Percentiles rank a stretch among this genome's conserved stretches.
phyloP scores from a whole-genome alignment of 2,797 vertebrate species.

The Oreochromis mossambicus region DNA sequence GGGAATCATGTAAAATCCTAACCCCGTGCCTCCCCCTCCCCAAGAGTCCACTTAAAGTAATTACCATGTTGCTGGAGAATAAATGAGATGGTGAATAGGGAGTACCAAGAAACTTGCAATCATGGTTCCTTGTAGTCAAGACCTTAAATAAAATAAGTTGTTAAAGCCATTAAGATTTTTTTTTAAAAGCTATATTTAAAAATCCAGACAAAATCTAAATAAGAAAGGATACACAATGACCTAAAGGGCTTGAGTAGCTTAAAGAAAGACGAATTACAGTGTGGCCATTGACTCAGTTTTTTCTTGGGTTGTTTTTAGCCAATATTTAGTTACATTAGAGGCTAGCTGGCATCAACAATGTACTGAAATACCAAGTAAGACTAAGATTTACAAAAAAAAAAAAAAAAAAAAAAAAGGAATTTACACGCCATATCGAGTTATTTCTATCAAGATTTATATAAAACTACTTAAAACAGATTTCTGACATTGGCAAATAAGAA shows the following conservation, averaged over 20 bases:
- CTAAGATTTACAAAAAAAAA: fast-evolving
- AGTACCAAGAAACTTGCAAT: constrained; percentile 23
- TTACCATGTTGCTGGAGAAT: constrained; percentile 45
- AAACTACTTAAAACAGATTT: neutral
- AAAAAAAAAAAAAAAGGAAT: fast-evolving
- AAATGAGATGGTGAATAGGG: constrained; percentile 23
- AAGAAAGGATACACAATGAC: fast-evolving
- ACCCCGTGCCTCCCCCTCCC: neutral
- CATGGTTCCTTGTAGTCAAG: constrained; percentile 54
- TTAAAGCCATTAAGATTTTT: constrained; percentile 25
- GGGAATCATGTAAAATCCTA: constrained; percentile 22
- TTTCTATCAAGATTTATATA: neutral
- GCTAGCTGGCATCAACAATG: fast-evolving
- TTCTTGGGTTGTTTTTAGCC: neutral
- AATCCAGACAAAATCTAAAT: neutral
- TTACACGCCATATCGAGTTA: fast-evolving
- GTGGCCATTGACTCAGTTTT: fast-evolving
- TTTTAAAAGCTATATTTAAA: neutral
- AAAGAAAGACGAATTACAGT: neutral
- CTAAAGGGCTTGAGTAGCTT: neutral
- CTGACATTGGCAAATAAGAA: neutral
- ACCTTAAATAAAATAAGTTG: constrained; percentile 27
- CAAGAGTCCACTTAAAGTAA: constrained; percentile 58
- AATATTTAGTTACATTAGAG: neutral
- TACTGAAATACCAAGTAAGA: neutral